Evolutionary conservation across 2,797 vertebrate genomes (phyloP), one percentile per base, ranked within the genome.

Genomic region (Lithobates sylvaticus): DNA sequence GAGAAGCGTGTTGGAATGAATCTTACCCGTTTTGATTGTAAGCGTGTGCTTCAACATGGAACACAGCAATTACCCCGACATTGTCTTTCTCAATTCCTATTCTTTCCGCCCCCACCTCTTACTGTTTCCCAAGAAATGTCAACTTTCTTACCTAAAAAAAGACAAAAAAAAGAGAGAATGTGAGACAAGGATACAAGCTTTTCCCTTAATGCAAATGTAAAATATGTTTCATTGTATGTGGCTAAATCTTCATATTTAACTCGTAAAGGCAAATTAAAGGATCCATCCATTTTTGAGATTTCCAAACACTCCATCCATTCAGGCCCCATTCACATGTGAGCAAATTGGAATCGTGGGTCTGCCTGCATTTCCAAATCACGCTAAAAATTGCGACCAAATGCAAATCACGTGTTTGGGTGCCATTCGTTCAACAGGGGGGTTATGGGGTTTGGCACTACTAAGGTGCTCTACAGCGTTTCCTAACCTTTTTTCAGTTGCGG

Each of bases 81-180:
- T 67, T 67, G 65, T 67, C 65, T 67, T 67, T 29, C 65, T 27
- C n/a, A 67, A 67, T 67, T 29, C 65, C 65, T 67, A 29, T 67
- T 67, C 65, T 67, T 67, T 26, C n/a, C 26, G 27, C 26, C 65
- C 65, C n/a, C 10, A 67, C 65, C 10, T 67, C n/a, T 27, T 29
- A 67, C 27, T 67, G 65, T 67, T 26, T 67, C 65, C 65, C 26
- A 15, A 67, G 16, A 3, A 67, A 67, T 29, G 12, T 26, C n/a
- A 67, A 67, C 26, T 26, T 67, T 67, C 65, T 67, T 67, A 67
- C 65, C 65, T 67, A 9, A 67, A 67, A 39, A 67, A 27, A 67
- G n/a, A 67, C 12, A 29, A 13, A 29, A 58, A 29, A 67, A 12
- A 23, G 2, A 67, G n/a, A 67, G 10, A 67, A 29, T 5, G 27